Conservation (phyloP, 2,888 invertebrate species). For the Eupithecia dodoneata region DNA sequence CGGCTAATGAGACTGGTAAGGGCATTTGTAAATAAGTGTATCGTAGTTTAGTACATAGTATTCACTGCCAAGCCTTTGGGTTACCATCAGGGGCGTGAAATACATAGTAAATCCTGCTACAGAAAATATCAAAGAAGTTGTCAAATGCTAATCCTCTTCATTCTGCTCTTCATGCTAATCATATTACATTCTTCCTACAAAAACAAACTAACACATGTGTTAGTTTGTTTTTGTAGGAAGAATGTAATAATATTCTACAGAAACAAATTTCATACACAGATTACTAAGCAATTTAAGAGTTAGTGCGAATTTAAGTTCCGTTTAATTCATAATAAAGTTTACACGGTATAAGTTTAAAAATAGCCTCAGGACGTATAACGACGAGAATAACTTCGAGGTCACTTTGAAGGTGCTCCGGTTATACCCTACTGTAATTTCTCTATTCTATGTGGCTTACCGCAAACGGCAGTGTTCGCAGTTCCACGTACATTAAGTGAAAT, state of each 20-base stretch:
- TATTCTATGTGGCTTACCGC: conserved; percentile 8
- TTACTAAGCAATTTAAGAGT: neutral
- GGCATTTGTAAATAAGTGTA: neutral
- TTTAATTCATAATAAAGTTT: neutral
- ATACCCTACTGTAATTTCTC: conserved; percentile 3
- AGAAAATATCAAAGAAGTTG: too few relatives aligned
- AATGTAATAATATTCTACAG: neutral
- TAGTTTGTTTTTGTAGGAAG: too few relatives aligned
- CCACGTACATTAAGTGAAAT: conserved; percentile 25
- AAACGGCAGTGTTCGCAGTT: conserved; percentile 19
- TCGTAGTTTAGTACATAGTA: too few relatives aligned
- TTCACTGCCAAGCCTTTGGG: too few relatives aligned
- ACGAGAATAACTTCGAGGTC: conserved; percentile 1
- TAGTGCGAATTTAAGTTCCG: neutral
- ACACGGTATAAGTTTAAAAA: neutral
- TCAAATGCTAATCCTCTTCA: too few relatives aligned
- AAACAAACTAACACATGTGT: too few relatives aligned
- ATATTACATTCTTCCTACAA: too few relatives aligned
- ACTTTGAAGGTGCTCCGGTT: conserved; percentile 15
- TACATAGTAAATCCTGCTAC: too few relatives aligned
- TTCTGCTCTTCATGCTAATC: too few relatives aligned
- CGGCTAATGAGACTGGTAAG: conserved; percentile 83
- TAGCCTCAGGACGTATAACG: neutral
- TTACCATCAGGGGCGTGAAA: too few relatives aligned
- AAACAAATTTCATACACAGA: neutral